These are phyloP conservation scores for Microchirus variegatus DNA, from an alignment of 2,797 vertebrate genomes.

Conservation along the genomic window DNA sequence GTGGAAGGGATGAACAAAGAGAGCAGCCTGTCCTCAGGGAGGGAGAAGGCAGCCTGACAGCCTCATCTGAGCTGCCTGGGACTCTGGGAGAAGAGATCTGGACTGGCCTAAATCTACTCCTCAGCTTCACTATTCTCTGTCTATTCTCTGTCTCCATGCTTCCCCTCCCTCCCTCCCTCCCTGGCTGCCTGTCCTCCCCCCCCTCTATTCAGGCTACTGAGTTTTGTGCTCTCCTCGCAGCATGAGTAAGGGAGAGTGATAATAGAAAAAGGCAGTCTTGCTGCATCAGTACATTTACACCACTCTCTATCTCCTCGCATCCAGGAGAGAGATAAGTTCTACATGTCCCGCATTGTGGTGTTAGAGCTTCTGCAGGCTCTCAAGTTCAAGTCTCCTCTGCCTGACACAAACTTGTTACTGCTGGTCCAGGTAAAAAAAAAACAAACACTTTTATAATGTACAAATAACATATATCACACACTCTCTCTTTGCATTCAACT, in stretches of 20 bases:
- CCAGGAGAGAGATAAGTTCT: constrained; percentile 99
- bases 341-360: constrained; percentile 96
- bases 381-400: constrained; percentile 96
- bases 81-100: constrained; percentile 80
- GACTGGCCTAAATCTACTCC: constrained; percentile 81
- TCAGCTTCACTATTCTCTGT: constrained; percentile 73
- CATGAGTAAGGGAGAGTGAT: constrained; percentile 74
- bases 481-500: constrained; percentile 1
- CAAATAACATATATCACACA: constrained; percentile 2
- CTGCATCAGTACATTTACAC: constrained; percentile 77
- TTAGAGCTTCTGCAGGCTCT: constrained; percentile 96
- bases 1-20: constrained; percentile 79
- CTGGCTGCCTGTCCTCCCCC: constrained; percentile 65
- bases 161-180: constrained; percentile 52
- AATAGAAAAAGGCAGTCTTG: constrained; percentile 77
- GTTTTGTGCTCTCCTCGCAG: constrained; percentile 73
- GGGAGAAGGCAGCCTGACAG: constrained; percentile 76
- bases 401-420: constrained; percentile 95
- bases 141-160: constrained; percentile 63
- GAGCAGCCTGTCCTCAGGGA: constrained; percentile 78
- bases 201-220: constrained; percentile 69
- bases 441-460: constrained; percentile 13
- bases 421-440: constrained; percentile 97
- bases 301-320: constrained; percentile 60
- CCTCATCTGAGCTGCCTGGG: constrained; percentile 80